A percentile compares a stretch with the other conserved stretches of the same genome.
These are phyloP conservation scores for Apodemus speciosus DNA, from an alignment of 2,113 vertebrate genomes.

Conservation along the genomic window DNA sequence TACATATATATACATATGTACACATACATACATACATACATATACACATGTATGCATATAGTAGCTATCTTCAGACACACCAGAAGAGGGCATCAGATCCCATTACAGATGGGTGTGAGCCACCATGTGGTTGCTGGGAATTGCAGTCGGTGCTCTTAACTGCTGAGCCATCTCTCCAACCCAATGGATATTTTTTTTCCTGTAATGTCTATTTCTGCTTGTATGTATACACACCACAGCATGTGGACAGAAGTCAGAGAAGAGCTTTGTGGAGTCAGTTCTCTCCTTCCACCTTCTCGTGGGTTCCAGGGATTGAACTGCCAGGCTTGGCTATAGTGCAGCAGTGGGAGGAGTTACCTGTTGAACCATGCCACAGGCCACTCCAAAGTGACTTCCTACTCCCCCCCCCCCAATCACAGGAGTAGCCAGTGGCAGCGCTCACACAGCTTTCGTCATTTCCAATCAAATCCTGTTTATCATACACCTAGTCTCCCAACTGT, in stretches of 20 bases:
- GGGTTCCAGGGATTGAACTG: background rate
- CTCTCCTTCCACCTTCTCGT: background rate
- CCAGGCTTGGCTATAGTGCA: background rate
- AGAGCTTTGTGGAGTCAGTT: background rate
- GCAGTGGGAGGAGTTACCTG: background rate
- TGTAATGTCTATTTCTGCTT: background rate
- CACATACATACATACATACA: no score
- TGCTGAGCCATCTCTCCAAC: no score
- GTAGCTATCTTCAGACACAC: no score
- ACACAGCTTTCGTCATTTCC: background rate
- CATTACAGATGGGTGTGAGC: no score
- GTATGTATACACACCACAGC: background rate
- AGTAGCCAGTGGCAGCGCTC: background rate
- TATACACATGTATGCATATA: no score
- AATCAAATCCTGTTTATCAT: background rate
- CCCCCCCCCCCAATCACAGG: background rate
- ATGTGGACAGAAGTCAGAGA: background rate
- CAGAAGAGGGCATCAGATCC: no score
- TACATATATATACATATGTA: no score
- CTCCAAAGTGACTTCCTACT: background rate
- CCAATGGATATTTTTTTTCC: no score
- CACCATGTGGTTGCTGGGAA: no score
- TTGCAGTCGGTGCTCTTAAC: no score
- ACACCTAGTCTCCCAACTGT: background rate
- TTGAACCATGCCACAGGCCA: no score